These are phyloP conservation scores for Gallinago nigripennis DNA, from an alignment of 2,797 vertebrate species.

Conservation along the genomic window DNA sequence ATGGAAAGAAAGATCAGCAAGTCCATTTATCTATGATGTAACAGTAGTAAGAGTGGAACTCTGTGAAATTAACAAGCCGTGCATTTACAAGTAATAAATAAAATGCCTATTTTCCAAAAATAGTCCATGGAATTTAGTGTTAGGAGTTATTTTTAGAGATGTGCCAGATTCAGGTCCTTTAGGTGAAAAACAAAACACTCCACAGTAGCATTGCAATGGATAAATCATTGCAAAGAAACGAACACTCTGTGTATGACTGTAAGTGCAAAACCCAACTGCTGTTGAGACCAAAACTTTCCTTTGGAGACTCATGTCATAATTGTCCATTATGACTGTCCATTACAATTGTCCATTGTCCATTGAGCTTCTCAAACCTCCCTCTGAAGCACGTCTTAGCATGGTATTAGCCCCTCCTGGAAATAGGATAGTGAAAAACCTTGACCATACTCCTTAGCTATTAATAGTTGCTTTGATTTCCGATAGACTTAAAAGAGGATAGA, in stretches of 20 bases:
- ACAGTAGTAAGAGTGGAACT: neutral
- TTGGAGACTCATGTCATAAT: neutral
- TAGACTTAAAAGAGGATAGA: neutral
- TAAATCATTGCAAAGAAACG: neutral
- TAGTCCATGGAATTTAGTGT: neutral
- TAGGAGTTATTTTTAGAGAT: neutral
- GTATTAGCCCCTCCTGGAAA: neutral
- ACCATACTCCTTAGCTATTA: neutral
- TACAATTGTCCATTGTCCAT: neutral
- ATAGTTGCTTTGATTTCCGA: slow-evolving; percentile 14
- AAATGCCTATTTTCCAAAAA: neutral
- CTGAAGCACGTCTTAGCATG: neutral
- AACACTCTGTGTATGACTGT: neutral
- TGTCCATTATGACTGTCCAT: neutral
- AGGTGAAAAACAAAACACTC: neutral
- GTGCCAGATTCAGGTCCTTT: neutral
- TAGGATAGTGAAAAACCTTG: neutral
- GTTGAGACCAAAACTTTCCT: neutral
- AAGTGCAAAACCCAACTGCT: neutral
- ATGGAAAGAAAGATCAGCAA: neutral
- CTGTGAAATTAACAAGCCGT: neutral
- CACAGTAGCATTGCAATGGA: neutral
- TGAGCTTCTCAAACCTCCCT: neutral
- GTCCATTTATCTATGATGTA: neutral
- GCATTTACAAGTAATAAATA: neutral